These are phyloP conservation scores for Capromys pilorides DNA, from an alignment of 2,797 vertebrate genomes.

Conservation along the genomic window DNA sequence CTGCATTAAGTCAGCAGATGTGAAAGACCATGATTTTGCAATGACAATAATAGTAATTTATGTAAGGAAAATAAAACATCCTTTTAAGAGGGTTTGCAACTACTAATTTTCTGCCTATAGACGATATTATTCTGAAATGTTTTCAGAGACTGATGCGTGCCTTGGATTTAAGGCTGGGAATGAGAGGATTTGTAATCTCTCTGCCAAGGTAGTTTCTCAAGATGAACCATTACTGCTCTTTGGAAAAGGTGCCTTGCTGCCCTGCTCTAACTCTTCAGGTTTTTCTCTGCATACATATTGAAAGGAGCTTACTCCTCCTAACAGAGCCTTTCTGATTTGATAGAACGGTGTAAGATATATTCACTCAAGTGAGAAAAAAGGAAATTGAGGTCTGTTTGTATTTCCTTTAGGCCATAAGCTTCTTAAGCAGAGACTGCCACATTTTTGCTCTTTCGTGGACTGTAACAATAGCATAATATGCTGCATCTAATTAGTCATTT, in stretches of 20 bases:
- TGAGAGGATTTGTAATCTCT: not conserved
- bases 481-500: slow-evolving; percentile 68
- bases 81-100: slow-evolving; percentile 54
- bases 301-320: slow-evolving; percentile 55
- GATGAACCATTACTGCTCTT: not conserved
- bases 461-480: slow-evolving; percentile 36
- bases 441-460: slow-evolving; percentile 37
- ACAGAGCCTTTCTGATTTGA: slow-evolving; percentile 66
- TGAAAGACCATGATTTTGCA: slow-evolving; percentile 51
- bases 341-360: slow-evolving; percentile 53
- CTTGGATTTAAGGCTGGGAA: slow-evolving; percentile 3
- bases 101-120: slow-evolving; percentile 44
- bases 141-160: not conserved
- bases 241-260: not conserved
- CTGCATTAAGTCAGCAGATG: not conserved
- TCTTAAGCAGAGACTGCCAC: slow-evolving; percentile 41
- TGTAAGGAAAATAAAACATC: slow-evolving; percentile 58
- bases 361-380: slow-evolving; percentile 76
- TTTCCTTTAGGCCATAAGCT: slow-evolving; percentile 72
- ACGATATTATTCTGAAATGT: not conserved
- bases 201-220: not conserved
- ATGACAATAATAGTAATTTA: slow-evolving; percentile 70
- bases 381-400: slow-evolving; percentile 78
- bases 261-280: not conserved
- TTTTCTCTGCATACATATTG: slow-evolving; percentile 46